A percentile compares a stretch with the other conserved stretches of the same genome.
Conservation (phyloP, 2,797 vertebrate genomes). For the Echiichthys vipera region DNA sequence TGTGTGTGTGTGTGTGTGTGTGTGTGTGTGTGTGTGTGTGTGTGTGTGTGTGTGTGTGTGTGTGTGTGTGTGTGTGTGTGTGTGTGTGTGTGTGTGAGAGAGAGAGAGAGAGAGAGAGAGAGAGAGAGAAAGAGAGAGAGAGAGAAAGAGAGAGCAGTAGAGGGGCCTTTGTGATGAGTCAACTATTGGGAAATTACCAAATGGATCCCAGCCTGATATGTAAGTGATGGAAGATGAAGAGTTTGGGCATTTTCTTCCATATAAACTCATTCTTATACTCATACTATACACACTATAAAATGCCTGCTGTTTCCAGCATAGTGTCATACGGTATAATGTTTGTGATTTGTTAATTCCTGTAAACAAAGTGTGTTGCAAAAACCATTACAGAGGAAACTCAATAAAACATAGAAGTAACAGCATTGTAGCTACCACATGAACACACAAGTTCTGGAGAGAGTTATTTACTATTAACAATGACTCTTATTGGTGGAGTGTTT, state of each 20-base stretch:
- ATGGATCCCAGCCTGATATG: slow-evolving; percentile 57
- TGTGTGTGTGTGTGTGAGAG: not conserved
- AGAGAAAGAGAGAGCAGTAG: not conserved
- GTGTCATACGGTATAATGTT: not conserved
- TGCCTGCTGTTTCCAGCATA: slow-evolving; percentile 1
- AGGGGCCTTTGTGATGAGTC: slow-evolving; percentile 59
- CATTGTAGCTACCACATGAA: not conserved
- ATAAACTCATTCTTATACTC: slow-evolving; percentile 24
- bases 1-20: slow-evolving; percentile 51
- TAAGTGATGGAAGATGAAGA: slow-evolving; percentile 61
- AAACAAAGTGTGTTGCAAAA: not conserved
- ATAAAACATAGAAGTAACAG: not conserved
- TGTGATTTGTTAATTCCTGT: not conserved
- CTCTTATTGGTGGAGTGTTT: not conserved
- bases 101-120: not conserved
- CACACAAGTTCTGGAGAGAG: not conserved
- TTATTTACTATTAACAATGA: not conserved
- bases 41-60: slow-evolving; percentile 41
- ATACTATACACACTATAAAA: not conserved
- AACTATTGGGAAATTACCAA: slow-evolving; percentile 65
- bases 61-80: slow-evolving; percentile 32
- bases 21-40: slow-evolving; percentile 37
- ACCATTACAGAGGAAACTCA: not conserved
- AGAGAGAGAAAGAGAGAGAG: not conserved
- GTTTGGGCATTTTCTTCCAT: slow-evolving; percentile 38